Conservation (phyloP, 1,140 invertebrate genomes). For the Lepidotrigona ventralis region DNA sequence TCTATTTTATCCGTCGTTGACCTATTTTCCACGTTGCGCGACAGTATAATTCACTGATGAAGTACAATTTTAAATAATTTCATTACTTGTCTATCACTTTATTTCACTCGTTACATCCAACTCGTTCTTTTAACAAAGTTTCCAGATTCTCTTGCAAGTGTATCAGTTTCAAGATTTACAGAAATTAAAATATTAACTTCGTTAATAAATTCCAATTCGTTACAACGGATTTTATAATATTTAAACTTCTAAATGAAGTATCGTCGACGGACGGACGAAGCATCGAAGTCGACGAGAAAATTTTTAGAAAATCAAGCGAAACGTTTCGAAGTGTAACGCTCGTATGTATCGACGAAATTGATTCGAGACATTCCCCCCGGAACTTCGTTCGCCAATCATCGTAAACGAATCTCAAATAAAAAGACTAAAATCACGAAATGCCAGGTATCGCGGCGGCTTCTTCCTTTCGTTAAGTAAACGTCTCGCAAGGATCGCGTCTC, state of each 20-base stretch:
- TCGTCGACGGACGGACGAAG: background rate
- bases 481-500: slow-evolving; percentile 24
- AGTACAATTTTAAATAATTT: background rate
- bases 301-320: background rate
- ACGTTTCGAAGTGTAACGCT: background rate
- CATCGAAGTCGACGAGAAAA: background rate
- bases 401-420: slow-evolving; percentile 30
- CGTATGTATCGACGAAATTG: background rate
- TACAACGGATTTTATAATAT: background rate
- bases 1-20: background rate
- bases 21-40: background rate
- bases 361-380: background rate
- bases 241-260: background rate
- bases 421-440: slow-evolving; percentile 16
- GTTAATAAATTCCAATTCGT: background rate
- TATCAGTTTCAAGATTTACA: background rate
- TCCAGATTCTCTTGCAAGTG: too few species aligned
- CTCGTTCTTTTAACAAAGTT: too few species aligned
- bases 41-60: background rate
- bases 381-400: slow-evolving; percentile 21
- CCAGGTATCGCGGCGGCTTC: slow-evolving; percentile 2
- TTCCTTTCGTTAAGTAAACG: slow-evolving; percentile 34
- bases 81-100: too few species aligned
- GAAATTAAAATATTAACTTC: background rate
- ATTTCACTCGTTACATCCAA: too few species aligned